These are phyloP conservation scores for Petrocephalus schoutedeni DNA, from an alignment of 2,797 vertebrate species.

Conservation along the genomic window DNA sequence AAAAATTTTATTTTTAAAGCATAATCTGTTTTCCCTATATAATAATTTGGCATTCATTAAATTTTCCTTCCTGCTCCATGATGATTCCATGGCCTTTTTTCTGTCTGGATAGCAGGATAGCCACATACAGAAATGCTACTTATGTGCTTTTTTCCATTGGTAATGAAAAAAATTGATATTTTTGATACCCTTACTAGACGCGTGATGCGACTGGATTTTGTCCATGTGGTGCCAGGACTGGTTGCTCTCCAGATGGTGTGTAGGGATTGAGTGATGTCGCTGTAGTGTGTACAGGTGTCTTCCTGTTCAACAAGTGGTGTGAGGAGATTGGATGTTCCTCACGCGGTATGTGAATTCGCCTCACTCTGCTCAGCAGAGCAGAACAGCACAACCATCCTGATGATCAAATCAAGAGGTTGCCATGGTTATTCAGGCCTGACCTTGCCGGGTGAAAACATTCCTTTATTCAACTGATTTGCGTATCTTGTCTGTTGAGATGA, in stretches of 20 bases:
- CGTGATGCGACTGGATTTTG: neutral
- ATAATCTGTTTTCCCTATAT: neutral
- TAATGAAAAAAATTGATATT: neutral
- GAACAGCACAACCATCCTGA: neutral
- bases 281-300: constrained; percentile 4
- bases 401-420: constrained; percentile 35
- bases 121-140: neutral
- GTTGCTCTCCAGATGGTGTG: neutral
- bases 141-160: constrained; percentile 1
- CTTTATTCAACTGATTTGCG: constrained; percentile 22
- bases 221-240: neutral
- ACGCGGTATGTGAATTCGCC: neutral
- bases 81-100: neutral
- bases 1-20: no score
- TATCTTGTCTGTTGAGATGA: constrained; percentile 16
- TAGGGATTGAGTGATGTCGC: neutral
- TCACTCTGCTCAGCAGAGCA: neutral
- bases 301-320: constrained; percentile 4
- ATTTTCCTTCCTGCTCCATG: neutral
- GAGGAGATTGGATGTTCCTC: constrained; percentile 3
- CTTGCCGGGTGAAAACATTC: constrained; percentile 20
- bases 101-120: constrained; percentile 8
- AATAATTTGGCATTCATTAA: constrained; percentile 22
- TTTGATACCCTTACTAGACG: neutral
- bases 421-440: constrained; percentile 33